phyloP scores from a whole-genome alignment of 2,797 vertebrate species.

The Sebastes kiyomatsui region DNA sequence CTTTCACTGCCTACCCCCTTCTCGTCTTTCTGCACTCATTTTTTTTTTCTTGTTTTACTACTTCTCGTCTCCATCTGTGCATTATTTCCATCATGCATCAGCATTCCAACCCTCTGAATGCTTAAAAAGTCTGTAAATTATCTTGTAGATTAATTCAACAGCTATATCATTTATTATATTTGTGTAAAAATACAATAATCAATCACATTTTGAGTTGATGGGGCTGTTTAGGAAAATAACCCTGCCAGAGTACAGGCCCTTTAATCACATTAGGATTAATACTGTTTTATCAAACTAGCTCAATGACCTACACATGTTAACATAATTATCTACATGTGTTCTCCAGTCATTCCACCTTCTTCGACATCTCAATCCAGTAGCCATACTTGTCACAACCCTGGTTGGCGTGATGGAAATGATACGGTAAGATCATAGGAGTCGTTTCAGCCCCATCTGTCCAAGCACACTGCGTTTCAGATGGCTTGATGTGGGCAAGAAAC shows the following conservation, averaged over 20 bases:
- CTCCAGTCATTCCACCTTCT: conserved; percentile 13
- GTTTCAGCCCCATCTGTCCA: conserved; percentile 31
- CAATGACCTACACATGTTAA: conserved; percentile 48
- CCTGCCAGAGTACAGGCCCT: conserved; percentile 5
- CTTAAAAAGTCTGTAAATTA: conserved; percentile 23
- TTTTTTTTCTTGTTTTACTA: background rate
- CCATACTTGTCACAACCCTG: conserved; percentile 27
- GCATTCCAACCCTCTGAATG: background rate
- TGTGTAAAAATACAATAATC: conserved; percentile 23
- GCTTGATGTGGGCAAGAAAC: conserved; percentile 47
- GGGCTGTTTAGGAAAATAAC: conserved; percentile 35
- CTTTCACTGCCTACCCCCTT: conserved; percentile 18
- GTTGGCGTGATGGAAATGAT: conserved; percentile 30
- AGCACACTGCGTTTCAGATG: conserved; percentile 12
- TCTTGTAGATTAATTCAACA: background rate
- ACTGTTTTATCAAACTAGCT: conserved; percentile 50
- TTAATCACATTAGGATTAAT: conserved; percentile 51
- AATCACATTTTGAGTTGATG: background rate
- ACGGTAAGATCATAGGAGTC: conserved; percentile 23
- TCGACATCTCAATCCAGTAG: conserved; percentile 43
- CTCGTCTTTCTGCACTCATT: conserved; percentile 4
- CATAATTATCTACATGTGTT: conserved; percentile 58
- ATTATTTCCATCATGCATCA: conserved; percentile 10
- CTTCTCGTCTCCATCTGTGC: conserved; percentile 24
- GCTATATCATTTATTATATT: conserved; percentile 2